A percentile compares a stretch with the other conserved stretches of the same genome.
phyloP scores from a whole-genome alignment of 2,797 vertebrate species.

The Astyanax mexicanus region DNA sequence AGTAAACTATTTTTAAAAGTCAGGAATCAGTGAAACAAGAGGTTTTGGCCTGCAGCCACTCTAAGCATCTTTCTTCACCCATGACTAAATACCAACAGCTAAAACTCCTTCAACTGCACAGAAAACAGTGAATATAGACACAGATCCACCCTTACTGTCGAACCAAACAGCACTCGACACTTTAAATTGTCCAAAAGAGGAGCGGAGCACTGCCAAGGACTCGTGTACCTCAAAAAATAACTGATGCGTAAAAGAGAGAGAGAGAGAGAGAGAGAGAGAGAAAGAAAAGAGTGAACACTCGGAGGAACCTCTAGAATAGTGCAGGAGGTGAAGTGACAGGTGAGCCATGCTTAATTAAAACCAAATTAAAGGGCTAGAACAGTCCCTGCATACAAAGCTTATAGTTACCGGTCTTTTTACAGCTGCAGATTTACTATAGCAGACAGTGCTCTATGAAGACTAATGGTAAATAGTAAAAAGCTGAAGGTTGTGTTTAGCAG shows the following conservation, averaged over 20 bases:
- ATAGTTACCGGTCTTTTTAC: slow-evolving; percentile 57
- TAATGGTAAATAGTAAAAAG: neutral
- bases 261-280: neutral
- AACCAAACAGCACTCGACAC: neutral
- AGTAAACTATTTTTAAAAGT: neutral
- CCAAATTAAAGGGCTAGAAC: slow-evolving; percentile 35
- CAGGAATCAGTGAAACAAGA: neutral
- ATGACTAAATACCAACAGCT: neutral
- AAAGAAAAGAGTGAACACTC: neutral
- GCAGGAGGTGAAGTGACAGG: neutral
- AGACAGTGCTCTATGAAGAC: neutral
- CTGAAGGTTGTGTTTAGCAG: no score
- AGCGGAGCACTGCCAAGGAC: neutral
- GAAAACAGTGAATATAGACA: neutral
- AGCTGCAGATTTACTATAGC: neutral
- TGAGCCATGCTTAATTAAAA: slow-evolving; percentile 64
- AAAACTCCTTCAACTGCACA: neutral
- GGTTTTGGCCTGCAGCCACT: no score
- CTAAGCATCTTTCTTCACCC: no score
- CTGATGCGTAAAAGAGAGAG: no score
- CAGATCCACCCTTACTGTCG: neutral
- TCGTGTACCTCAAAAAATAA: neutral
- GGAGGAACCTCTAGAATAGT: neutral
- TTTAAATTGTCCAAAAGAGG: neutral
- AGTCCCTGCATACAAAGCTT: slow-evolving; percentile 51